These are phyloP conservation scores for Microtus ochrogaster DNA, from an alignment of 2,113 vertebrate species.

Conservation along the genomic window DNA sequence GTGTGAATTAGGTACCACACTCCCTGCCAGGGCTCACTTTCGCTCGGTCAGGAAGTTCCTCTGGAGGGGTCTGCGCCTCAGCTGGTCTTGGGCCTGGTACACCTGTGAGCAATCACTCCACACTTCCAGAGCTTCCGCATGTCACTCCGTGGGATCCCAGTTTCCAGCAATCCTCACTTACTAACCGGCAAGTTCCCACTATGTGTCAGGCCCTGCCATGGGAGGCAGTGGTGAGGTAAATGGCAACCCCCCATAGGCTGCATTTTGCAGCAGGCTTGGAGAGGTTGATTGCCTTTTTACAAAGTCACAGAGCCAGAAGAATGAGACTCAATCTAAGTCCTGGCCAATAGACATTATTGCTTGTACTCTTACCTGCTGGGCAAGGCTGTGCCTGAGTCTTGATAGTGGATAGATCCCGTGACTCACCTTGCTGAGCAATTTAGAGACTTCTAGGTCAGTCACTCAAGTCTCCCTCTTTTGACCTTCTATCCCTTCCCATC, in stretches of 20 bases:
- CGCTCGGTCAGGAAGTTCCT: neutral
- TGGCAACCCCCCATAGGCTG: neutral
- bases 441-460: neutral
- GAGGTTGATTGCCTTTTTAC: neutral
- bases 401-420: neutral
- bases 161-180: too few species aligned
- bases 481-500: neutral
- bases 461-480: neutral
- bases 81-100: neutral
- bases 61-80: neutral
- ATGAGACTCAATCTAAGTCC: neutral
- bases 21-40: neutral
- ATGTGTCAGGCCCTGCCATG: accelerated
- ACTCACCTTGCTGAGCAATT: neutral
- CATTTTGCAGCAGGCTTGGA: neutral
- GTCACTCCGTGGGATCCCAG: too few species aligned
- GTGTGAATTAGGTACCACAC: neutral
- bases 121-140: neutral
- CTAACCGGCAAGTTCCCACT: neutral
- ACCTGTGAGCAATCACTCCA: neutral
- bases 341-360: neutral
- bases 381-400: neutral
- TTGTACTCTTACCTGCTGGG: neutral
- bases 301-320: neutral
- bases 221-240: neutral